Percentiles rank a stretch among this genome's conserved stretches.
Conservation (phyloP, 1,140 invertebrate species). For the Orius laevigatus region DNA sequence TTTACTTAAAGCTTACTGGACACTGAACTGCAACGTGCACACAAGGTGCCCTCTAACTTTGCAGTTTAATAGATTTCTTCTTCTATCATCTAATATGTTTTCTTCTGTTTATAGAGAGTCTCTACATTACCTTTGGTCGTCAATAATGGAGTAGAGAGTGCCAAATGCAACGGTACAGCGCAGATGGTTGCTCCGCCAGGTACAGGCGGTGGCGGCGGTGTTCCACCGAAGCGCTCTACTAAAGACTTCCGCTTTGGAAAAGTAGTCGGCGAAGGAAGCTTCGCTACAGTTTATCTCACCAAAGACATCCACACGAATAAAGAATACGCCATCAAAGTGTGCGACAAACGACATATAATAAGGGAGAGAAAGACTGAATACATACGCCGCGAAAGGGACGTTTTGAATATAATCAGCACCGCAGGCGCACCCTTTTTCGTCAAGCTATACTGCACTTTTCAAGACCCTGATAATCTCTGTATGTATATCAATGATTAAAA, state of each 20-base stretch:
- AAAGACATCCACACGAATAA: constrained; percentile 77
- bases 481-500: constrained; percentile 21
- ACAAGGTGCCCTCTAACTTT: no score
- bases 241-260: constrained; percentile 90
- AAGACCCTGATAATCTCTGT: constrained; percentile 80
- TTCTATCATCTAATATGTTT: not conserved
- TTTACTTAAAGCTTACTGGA: no score
- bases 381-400: constrained; percentile 83
- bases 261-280: constrained; percentile 90
- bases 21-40: no score
- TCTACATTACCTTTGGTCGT: constrained; percentile 8
- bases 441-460: constrained; percentile 89
- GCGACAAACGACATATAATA: constrained; percentile 83
- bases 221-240: constrained; percentile 45
- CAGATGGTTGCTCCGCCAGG: constrained; percentile 1
- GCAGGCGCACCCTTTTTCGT: constrained; percentile 65
- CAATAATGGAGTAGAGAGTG: constrained; percentile 2
- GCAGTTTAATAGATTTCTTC: no score
- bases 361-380: constrained; percentile 85
- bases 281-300: constrained; percentile 83
- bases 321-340: constrained; percentile 95
- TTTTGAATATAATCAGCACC: constrained; percentile 57
- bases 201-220: constrained; percentile 17
- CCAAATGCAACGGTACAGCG: constrained; percentile 6
- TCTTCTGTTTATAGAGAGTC: constrained; percentile 8